Evolutionary conservation across 2,888 invertebrate genomes (phyloP), one percentile per base, ranked within the genome.

Genomic region (Chydorus sphaericus): DNA sequence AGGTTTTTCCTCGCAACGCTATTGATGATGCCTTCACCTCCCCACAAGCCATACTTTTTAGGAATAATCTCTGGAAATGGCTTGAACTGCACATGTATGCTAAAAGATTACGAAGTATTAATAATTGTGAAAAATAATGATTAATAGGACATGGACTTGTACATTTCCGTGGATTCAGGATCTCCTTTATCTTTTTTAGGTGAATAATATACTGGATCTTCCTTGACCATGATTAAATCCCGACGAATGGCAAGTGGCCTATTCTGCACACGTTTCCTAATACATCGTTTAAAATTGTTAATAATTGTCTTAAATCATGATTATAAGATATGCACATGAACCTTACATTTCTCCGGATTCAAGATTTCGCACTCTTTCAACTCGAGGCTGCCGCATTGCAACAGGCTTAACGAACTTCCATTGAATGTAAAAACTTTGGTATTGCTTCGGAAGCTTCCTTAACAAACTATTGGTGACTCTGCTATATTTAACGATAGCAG

Each of bases 1-100:
- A 71, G 73, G 54, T 75, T 70, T 49, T 79, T 76, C 65, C 83
- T 83, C 66, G 79, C 77, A 66, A 85, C 88, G 51, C 93, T 97
- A 74, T 89, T 84, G 23, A 98, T 73, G 0, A 97, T 77, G 31
- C 83, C 90, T 74, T 98, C 98, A 8, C 97, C 97, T 60, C 94
- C 97, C 96, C 96, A 97, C 61, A 98, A 75, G 31, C 94, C 94
- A 48, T 80, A 74, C 72, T 96, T 89, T 37, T 77, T 73, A 0
- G 94, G 87, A 67, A 79, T 83, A 60, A 79, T 77, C 2, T 92
- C 65, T 1, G 85, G 86, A 31, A 96, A 70, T 30, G 84, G 79
- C 39, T 80, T 65, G 72, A 90, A 84, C 67, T 89, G 85, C 50
- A 89, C 72, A 1, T 82, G 82, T 57, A 71, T 66, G 10, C 80